Evolutionary conservation across 2,888 invertebrate species (phyloP).

Genomic region (Herminia tarsipennalis): DNA sequence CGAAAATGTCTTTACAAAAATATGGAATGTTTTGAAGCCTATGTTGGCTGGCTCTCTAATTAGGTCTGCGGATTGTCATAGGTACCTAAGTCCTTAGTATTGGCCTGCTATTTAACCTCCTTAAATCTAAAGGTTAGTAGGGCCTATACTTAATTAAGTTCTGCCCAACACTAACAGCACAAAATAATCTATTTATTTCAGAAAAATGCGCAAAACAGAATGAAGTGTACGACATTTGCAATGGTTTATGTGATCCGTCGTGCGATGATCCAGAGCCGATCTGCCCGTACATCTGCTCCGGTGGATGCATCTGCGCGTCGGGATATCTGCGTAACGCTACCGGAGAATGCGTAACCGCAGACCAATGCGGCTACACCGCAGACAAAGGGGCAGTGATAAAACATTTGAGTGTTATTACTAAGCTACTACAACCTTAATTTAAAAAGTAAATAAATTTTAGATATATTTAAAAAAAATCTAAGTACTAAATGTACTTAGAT

Average conservation of each 20-base stretch:
- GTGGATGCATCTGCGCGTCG: slow-evolving; percentile 71
- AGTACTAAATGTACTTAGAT: no score
- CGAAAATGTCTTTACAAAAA: no score
- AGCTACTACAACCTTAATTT: slow-evolving; percentile 57
- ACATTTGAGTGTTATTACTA: slow-evolving; percentile 69
- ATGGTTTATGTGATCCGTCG: slow-evolving; percentile 67
- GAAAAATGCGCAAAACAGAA: slow-evolving; percentile 70
- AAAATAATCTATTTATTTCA: no score
- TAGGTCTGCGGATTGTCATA: no score
- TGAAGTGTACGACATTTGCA: slow-evolving; percentile 72
- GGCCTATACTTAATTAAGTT: no score
- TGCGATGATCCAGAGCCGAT: slow-evolving; percentile 71
- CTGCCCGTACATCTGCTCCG: slow-evolving; percentile 66
- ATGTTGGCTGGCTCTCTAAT: no score
- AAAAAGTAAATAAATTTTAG: not conserved
- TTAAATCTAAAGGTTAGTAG: no score
- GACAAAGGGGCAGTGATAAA: slow-evolving; percentile 55
- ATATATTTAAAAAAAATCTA: not conserved
- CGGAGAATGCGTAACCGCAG: slow-evolving; percentile 68
- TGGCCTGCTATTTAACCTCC: no score
- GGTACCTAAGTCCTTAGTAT: no score
- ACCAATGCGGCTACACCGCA: slow-evolving; percentile 66
- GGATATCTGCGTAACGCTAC: slow-evolving; percentile 62
- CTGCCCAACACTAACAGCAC: no score
- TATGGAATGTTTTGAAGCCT: no score